Evolutionary conservation across 2,888 invertebrate species (phyloP).

Genomic region (Hecatera dysodea): DNA sequence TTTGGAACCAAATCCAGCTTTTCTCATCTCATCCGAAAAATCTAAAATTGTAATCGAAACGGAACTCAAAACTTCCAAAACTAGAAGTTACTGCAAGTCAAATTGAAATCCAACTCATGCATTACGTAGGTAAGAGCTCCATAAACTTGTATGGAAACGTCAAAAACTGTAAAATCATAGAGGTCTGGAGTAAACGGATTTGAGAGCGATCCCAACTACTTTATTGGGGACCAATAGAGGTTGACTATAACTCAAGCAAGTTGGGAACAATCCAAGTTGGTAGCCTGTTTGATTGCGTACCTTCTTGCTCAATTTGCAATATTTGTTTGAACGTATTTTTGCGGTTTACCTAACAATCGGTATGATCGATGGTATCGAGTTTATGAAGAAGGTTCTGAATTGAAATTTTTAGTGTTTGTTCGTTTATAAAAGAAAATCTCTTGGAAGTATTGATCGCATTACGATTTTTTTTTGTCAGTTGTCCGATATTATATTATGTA

Average conservation of each 20-base stretch:
- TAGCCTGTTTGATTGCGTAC: conserved; percentile 74
- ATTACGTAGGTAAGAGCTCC: conserved; percentile 46
- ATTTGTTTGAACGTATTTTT: conserved; percentile 59
- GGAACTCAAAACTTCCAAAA: conserved; percentile 22
- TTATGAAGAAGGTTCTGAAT: conserved; percentile 1
- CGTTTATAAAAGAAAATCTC: background rate
- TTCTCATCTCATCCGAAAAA: background rate
- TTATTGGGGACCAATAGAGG: conserved; percentile 69
- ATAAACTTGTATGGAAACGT: conserved; percentile 65
- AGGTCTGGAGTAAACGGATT: conserved; percentile 69
- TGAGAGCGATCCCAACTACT: conserved; percentile 76
- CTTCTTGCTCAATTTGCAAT: conserved; percentile 67
- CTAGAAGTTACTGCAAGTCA: conserved; percentile 36
- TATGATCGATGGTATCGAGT: conserved; percentile 36
- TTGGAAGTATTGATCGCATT: background rate
- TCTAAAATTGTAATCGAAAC: conserved; percentile 47
- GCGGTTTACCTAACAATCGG: conserved; percentile 32
- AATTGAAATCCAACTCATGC: conserved; percentile 58
- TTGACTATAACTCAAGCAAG: conserved; percentile 73
- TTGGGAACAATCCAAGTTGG: conserved; percentile 76
- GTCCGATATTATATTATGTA: too few relatives aligned
- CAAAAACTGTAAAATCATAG: conserved; percentile 73
- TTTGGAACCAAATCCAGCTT: too few relatives aligned
- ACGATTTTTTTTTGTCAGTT: too few relatives aligned
- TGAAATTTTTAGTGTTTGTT: background rate